Conservation (phyloP, 2,113 vertebrate genomes). For the Sapayoa aenigma region DNA sequence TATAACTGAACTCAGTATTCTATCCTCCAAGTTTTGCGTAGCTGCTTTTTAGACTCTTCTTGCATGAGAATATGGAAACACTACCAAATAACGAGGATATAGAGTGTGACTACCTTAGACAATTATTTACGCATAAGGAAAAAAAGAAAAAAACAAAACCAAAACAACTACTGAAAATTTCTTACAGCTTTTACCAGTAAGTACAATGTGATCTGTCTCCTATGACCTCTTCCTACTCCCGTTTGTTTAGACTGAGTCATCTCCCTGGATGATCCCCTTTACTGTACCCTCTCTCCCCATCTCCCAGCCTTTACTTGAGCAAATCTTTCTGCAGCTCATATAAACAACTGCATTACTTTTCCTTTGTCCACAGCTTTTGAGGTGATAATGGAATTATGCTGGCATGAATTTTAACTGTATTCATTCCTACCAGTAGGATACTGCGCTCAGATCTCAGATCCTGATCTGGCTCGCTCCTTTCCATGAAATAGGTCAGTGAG, state of each 20-base stretch:
- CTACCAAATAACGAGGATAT: background rate
- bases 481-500: background rate
- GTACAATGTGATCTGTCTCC: background rate
- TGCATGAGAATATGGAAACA: background rate
- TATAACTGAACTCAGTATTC: background rate
- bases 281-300: background rate
- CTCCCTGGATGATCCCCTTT: background rate
- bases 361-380: background rate
- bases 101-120: background rate
- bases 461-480: background rate
- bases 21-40: background rate
- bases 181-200: background rate
- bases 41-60: background rate
- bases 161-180: background rate
- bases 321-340: background rate
- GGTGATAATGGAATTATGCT: background rate
- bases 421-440: background rate
- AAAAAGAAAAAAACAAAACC: background rate
- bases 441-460: background rate
- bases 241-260: background rate
- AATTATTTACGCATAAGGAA: background rate
- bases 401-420: background rate
- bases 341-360: background rate
- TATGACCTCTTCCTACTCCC: background rate
- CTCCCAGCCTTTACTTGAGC: background rate